Evolutionary conservation across 2,797 vertebrate species (phyloP).

Genomic region (Scomberomorus guttatus): DNA sequence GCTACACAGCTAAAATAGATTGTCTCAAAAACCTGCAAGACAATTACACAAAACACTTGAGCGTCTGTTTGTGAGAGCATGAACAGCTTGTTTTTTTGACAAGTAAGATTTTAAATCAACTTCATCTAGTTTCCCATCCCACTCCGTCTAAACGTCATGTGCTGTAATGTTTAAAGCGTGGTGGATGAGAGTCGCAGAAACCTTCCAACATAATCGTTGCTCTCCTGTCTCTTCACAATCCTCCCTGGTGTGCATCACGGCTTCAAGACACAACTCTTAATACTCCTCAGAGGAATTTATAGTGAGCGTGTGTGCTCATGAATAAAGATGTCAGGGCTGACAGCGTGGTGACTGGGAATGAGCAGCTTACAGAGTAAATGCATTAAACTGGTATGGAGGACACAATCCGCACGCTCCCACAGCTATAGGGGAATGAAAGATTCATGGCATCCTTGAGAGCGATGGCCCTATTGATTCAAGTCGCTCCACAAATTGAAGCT

Average conservation of each 20-base stretch:
- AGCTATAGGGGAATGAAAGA: constrained; percentile 72
- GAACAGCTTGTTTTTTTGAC: constrained; percentile 47
- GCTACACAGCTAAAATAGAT: constrained; percentile 60
- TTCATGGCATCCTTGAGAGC: constrained; percentile 72
- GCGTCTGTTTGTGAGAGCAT: constrained; percentile 34
- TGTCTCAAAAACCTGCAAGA: constrained; percentile 64
- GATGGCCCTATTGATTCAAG: constrained; percentile 70
- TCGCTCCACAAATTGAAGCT: constrained; percentile 52
- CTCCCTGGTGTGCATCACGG: constrained; percentile 67
- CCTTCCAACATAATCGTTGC: constrained; percentile 56
- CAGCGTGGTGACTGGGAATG: constrained; percentile 77
- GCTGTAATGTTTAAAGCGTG: constrained; percentile 53
- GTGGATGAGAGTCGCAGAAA: constrained; percentile 48
- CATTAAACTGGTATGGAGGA: constrained; percentile 76
- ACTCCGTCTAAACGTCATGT: constrained; percentile 26
- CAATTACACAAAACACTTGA: constrained; percentile 64
- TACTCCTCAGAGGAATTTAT: constrained; percentile 79
- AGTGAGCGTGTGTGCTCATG: constrained; percentile 78
- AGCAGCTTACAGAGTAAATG: constrained; percentile 82
- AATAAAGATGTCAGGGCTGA: constrained; percentile 84
- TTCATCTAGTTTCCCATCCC: constrained; percentile 43
- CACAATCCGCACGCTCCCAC: constrained; percentile 55
- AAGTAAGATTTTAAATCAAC: constrained; percentile 50
- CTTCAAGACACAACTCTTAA: constrained; percentile 79
- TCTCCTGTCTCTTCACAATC: constrained; percentile 64